Conservation (phyloP, 1,140 invertebrate genomes). For the Bombus superbus region DNA sequence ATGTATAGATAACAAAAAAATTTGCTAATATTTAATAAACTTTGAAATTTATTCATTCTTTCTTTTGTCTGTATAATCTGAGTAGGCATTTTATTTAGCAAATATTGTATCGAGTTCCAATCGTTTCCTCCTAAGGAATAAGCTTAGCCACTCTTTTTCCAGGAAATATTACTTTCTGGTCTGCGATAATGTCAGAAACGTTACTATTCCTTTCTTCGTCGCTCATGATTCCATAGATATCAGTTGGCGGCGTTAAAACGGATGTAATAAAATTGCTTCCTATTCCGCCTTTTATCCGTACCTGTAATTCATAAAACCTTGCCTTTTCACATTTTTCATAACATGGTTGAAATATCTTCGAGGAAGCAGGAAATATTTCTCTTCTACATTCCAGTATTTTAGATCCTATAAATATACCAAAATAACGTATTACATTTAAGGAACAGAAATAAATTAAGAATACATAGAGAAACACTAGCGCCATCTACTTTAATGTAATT, state of each 20-base stretch:
- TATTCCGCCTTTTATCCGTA: background rate
- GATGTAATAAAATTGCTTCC: constrained; percentile 41
- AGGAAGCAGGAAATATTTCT: background rate
- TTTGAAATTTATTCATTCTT: background rate
- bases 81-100: background rate
- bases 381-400: background rate
- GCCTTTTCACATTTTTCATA: background rate
- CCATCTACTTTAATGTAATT: no score
- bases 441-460: background rate
- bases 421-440: background rate
- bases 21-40: background rate
- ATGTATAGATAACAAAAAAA: background rate
- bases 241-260: constrained; percentile 15
- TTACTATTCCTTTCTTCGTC: constrained; percentile 1
- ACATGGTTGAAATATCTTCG: background rate
- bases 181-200: constrained; percentile 1
- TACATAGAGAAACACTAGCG: background rate
- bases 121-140: background rate
- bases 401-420: background rate
- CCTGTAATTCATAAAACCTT: background rate
- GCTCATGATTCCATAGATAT: background rate
- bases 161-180: constrained; percentile 35
- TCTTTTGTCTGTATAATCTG: background rate
- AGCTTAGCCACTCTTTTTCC: constrained; percentile 7
- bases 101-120: background rate